Evolutionary conservation across 2,113 vertebrate species (phyloP), one percentile per base, ranked within the genome.

Genomic region (Trogon melanurus): DNA sequence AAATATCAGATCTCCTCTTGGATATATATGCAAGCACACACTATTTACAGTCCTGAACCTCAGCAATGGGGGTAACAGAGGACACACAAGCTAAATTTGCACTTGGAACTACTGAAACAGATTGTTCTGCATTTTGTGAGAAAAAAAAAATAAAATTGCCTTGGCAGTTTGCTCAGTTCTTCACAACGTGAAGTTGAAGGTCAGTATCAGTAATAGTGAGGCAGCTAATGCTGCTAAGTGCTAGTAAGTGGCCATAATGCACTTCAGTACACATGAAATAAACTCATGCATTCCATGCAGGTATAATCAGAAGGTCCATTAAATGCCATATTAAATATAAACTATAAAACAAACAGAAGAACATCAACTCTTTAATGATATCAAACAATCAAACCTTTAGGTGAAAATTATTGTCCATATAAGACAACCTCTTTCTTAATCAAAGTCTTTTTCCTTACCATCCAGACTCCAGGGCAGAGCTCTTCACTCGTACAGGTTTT

Each of bases 281-380:
- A 85, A 14, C 36, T 94, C 62, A 75, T 65, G 38, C 5, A 0
- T 88, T 93, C 57, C 80, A 75, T 75, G 34, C 26, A 87, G 48
- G 53, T 85, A 87, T 60, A 91, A 93, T 96, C 60, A 93, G 86
- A 13, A 81, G 73, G 69, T 85, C 36, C 73, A 95, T 87, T 93
- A 94, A 91, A 80, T 61, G 29, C 17, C 41, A 65, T 91, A 94
- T 92, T 91, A 89, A 93, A 95, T 89, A 74, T 84, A 91, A 93
- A 61, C 51, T 73, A 72, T 75, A 92, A 94, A 96, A 75, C 86
- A 92, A 95, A 95, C 78, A 95, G 45, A 83, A 84, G 91, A 85
- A 56, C 79, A 86, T 83, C 50, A 93, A 15, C 23, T 79, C 30
- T 82, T 79, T 89, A 87, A 92, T 87, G 51, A 85, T 81, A 71